Evolutionary conservation across 2,888 invertebrate genomes (phyloP), one percentile per base, ranked within the genome.

Genomic region (Lithosia quadra): DNA sequence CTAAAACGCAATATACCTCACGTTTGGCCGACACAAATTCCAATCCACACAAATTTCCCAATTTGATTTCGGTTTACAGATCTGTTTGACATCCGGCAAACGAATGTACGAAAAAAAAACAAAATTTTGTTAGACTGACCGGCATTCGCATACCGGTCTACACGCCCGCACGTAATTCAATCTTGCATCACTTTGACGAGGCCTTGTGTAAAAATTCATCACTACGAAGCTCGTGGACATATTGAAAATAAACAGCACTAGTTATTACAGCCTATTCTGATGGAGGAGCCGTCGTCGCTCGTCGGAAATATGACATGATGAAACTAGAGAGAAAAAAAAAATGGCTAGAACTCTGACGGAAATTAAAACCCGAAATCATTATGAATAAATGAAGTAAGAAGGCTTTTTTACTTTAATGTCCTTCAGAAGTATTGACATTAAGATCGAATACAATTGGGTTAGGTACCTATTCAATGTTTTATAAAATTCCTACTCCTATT

Each of bases 81-180:
- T 90, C 87, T 90, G 89, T 93, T 92, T 92, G 92, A 91, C 88
- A 87, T 89, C 85, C 86, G 80, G 86, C 87, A 89, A 92, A 90
- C 90, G 91, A 89, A 90, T 87, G 88, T 83, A 85, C 80, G 79
- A 73, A 86, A 86, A 86, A 86, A 75, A 80, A 81, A 81, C 84
- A 87, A 87, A 86, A 84, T 70, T 69, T 78, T 77, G 83, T 84
- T 82, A 83, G 86, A 83, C 77, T 80, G 79, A 71, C 78, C 78
- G 75, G 69, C 75, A 75, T 80, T 75, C 80, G 71, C 81, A 78
- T 81, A 79, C 81, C 82, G 78, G 83, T 80, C 86, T 86, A 81
- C 84, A 84, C 81, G 85, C 74, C 83, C 85, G 84, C 80, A 83
- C 85, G 90, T 93, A 91, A 93, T 92, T 92, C 87, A 90, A 92